These are phyloP conservation scores for Ophion costatus DNA, from an alignment of 2,888 invertebrate genomes.

Conservation along the genomic window DNA sequence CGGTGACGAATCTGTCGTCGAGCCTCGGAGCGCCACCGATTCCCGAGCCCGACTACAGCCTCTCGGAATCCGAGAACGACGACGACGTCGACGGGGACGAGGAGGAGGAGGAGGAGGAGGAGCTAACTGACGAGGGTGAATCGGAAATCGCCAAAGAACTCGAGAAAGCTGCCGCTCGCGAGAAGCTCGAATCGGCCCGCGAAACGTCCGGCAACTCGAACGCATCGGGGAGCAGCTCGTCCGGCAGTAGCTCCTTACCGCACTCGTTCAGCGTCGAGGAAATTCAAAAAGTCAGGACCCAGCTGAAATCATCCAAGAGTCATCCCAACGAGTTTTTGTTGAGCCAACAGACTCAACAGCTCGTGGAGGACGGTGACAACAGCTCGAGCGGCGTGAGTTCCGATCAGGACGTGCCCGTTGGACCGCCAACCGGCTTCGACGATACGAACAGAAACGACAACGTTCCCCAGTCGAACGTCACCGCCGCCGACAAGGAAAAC, in stretches of 20 bases:
- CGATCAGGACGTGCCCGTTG: constrained; percentile 90
- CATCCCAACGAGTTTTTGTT: constrained; percentile 92
- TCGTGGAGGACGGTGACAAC: constrained; percentile 92
- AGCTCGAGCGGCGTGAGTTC: constrained; percentile 95
- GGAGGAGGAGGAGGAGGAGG: constrained; percentile 85
- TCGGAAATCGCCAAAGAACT: constrained; percentile 85
- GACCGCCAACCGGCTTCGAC: constrained; percentile 84
- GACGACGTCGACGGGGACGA: constrained; percentile 88
- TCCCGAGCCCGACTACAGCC: constrained; percentile 95
- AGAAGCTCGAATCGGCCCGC: constrained; percentile 81
- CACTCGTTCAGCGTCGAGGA: constrained; percentile 95
- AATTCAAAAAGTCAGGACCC: constrained; percentile 93
- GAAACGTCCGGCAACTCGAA: constrained; percentile 84
- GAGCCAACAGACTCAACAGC: constrained; percentile 83
- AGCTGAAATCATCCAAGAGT: constrained; percentile 93
- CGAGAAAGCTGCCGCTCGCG: constrained; percentile 84
- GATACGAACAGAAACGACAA: constrained; percentile 81
- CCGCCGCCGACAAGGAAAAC: constrained; percentile 76
- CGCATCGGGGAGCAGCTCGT: constrained; percentile 86
- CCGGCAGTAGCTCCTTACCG: constrained; percentile 90
- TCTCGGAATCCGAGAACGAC: constrained; percentile 93
- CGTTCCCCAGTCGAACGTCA: constrained; percentile 78
- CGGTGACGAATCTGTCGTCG: constrained; percentile 81
- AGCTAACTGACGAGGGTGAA: constrained; percentile 86
- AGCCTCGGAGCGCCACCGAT: constrained; percentile 88